Base-by-base conservation (phyloP, 2,797 vertebrate species). In the Ctenopoma kingsleyae region DNA sequence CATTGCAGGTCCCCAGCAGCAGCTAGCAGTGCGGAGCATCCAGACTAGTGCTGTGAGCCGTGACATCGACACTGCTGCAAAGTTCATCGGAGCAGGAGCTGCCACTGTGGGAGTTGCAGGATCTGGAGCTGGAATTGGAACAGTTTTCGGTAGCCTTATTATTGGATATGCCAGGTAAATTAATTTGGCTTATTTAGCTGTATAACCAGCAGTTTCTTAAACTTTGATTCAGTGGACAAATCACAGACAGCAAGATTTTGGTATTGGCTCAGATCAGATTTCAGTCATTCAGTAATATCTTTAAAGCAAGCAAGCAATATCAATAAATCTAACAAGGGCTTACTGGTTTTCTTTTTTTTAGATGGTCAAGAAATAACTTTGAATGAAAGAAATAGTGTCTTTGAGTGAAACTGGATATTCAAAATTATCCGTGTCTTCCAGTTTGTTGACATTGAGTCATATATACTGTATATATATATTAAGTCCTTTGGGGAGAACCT, bases 141-240 rank as follows among this genome's bases (percentile, higher is more conserved):
- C 97, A 0, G 97, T 99, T 58, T 99, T 99, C n/a, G 97, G 97
- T 67, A 98, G 97, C 81, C 96, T 99, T 80, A 99, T 98, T 83
- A 98, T 99, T 16, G 97, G 97, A 80, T 99, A 98, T 90, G 97
- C 97, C 91, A 98, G 97, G 97, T 98, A 86, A 52, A 50, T 67
- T 52, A 38, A 38, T 32, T 23, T 22, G 19, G 3, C 16, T 38
- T 38, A 10, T 13, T 54, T 38, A 12, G 15, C 3, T 35, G 11
- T 13, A 4, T 2, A 53, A 7, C 10, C 11, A 10, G 12, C 51
- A 35, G 10, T 19, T 35, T 35, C 8, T 11, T n/a, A 32, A 52
- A 19, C 30, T 32, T 10, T 40, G 5, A 40, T 40, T 13, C 5
- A 15, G 13, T 40, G 38, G 8, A 4, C 9, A 15, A n/a, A 49